Evolutionary conservation across 2,888 invertebrate species (phyloP).

Genomic region (Orthosia gracilis): DNA sequence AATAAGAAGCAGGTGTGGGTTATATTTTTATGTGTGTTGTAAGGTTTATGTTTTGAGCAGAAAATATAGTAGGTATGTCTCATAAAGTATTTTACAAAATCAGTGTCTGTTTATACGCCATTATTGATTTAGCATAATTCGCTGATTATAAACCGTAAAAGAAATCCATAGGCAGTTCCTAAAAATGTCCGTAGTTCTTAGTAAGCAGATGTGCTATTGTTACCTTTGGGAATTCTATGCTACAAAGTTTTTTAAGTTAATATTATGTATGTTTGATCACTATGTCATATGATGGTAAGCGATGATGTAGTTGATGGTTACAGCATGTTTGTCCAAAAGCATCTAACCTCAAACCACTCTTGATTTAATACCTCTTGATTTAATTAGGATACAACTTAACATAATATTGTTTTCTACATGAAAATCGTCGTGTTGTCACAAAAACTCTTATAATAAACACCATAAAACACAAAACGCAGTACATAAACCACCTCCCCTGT

Average conservation of each 20-base stretch:
- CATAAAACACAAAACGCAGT: conserved; percentile 21
- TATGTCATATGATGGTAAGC: no score
- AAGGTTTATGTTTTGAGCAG: not conserved
- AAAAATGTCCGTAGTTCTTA: not conserved
- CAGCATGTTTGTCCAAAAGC: no score
- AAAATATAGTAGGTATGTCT: not conserved
- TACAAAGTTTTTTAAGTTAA: no score
- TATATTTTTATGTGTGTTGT: conserved; percentile 22
- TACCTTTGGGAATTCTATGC: not conserved
- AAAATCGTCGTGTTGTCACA: conserved; percentile 13
- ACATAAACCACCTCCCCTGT: conserved; percentile 17
- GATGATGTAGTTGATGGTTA: no score
- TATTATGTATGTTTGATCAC: no score
- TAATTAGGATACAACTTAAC: no score
- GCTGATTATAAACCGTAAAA: no score
- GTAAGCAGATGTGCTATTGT: not conserved
- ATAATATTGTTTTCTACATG: not conserved
- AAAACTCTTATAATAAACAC: conserved; percentile 26
- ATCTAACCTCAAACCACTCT: no score
- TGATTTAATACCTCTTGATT: no score
- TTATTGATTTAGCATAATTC: no score
- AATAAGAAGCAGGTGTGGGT: conserved; percentile 32
- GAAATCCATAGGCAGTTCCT: not conserved
- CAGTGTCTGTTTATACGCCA: not conserved
- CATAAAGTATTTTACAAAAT: not conserved